A percentile compares a stretch with the other conserved stretches of the same genome.
Evolutionary conservation across 1,140 invertebrate genomes (phyloP).

Genomic region (Callitettix versicolor): DNA sequence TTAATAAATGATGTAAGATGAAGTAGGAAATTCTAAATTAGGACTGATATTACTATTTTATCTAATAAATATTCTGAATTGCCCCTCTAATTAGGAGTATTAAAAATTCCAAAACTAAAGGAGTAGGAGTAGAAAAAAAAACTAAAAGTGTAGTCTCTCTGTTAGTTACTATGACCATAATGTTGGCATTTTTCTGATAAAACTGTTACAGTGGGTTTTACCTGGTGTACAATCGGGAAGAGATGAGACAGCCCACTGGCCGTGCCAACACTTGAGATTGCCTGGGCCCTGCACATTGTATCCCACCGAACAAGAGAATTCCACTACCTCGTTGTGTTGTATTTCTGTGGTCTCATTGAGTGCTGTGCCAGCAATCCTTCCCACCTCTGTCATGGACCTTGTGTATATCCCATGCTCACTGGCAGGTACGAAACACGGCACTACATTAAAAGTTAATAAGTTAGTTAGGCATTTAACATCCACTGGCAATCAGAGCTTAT

Average conservation of each 20-base stretch:
- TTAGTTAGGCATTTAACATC: background rate
- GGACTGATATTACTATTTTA: too few relatives aligned
- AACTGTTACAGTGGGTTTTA: conserved; percentile 30
- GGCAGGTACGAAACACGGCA: conserved; percentile 52
- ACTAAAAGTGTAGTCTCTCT: too few relatives aligned
- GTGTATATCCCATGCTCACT: conserved; percentile 51
- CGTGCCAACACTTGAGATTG: conserved; percentile 61
- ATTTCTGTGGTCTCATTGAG: conserved; percentile 28
- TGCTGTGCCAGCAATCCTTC: conserved; percentile 33
- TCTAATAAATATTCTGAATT: too few relatives aligned
- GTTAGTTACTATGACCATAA: too few relatives aligned
- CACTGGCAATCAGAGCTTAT: conserved; percentile 4
- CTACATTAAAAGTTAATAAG: conserved; percentile 34
- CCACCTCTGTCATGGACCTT: conserved; percentile 8
- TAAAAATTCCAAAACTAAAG: too few relatives aligned
- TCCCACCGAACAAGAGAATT: conserved; percentile 53
- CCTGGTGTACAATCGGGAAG: conserved; percentile 66
- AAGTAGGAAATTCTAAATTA: too few relatives aligned
- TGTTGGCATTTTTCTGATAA: too few relatives aligned
- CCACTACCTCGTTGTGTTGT: conserved; percentile 40
- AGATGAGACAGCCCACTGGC: conserved; percentile 61
- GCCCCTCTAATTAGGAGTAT: too few relatives aligned
- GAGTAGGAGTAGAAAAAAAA: too few relatives aligned
- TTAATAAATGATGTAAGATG: too few relatives aligned
- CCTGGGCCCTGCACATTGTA: conserved; percentile 57